Conservation (phyloP, 2,113 vertebrate genomes). For the Etia nguti region DNA sequence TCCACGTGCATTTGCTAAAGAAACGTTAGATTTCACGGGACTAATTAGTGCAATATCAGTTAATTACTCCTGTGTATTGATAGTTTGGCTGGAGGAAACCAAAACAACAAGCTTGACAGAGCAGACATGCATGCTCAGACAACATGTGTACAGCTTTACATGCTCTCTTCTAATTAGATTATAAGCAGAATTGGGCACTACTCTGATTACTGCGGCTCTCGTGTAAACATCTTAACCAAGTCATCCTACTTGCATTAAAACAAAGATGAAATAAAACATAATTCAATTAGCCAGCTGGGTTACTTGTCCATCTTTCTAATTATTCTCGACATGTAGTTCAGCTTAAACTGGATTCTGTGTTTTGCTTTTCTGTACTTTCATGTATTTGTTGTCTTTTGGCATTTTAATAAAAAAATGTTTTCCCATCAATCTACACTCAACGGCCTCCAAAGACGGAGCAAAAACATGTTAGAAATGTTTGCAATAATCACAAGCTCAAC, state of each 20-base stretch:
- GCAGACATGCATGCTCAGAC: slow-evolving; percentile 16
- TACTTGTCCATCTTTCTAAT: neutral
- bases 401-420: neutral
- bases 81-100: slow-evolving; percentile 45
- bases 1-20: slow-evolving; percentile 10
- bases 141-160: neutral
- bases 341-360: neutral
- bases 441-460: neutral
- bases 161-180: neutral
- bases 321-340: neutral
- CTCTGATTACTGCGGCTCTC: neutral
- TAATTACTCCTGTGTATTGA: slow-evolving; percentile 67
- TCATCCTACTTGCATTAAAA: neutral
- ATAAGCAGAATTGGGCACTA: neutral
- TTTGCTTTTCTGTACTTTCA: neutral
- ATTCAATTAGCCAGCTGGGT: neutral
- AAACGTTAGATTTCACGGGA: slow-evolving; percentile 58
- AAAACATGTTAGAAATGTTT: neutral
- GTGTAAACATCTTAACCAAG: neutral
- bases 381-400: neutral
- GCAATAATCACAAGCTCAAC: neutral
- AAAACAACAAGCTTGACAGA: slow-evolving; percentile 47
- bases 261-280: neutral
- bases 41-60: slow-evolving; percentile 63
- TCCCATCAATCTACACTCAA: neutral